Conservation (phyloP, 1,140 invertebrate genomes). For the Drosophila grimshawi region DNA sequence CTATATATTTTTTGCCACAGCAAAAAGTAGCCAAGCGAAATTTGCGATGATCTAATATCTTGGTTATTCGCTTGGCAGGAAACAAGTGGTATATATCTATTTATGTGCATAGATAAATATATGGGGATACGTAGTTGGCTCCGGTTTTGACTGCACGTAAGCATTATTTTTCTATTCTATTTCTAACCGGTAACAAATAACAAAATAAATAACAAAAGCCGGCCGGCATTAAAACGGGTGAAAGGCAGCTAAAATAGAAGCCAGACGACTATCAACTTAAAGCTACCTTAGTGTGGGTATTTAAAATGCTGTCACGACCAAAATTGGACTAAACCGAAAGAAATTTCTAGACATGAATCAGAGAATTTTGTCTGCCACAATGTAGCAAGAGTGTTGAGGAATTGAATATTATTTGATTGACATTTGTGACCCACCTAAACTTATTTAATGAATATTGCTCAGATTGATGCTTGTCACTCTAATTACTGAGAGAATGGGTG, state of each 20-base stretch:
- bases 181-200: conserved; percentile 12
- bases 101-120: conserved; percentile 4
- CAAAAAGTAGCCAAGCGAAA: conserved; percentile 43
- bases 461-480: neutral
- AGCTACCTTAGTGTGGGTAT: neutral
- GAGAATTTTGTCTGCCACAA: neutral
- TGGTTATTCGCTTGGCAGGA: conserved; percentile 35
- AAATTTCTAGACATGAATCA: conserved; percentile 11
- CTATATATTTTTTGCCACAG: conserved; percentile 21
- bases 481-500: neutral
- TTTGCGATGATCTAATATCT: conserved; percentile 72
- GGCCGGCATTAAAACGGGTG: conserved; percentile 21
- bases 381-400: neutral
- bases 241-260: conserved; percentile 42
- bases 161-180: conserved; percentile 46
- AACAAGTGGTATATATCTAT: conserved; percentile 38
- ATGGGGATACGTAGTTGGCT: conserved; percentile 5
- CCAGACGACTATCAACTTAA: conserved; percentile 9
- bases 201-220: conserved; percentile 19
- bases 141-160: conserved; percentile 50
- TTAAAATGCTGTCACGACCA: conserved; percentile 33
- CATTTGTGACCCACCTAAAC: neutral
- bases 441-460: neutral
- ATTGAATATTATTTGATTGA: neutral
- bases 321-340: conserved; percentile 8